Evolutionary conservation across 1,140 invertebrate species (phyloP), one percentile per base, ranked within the genome.

Genomic region (Trichomalopsis sarcophagae): DNA sequence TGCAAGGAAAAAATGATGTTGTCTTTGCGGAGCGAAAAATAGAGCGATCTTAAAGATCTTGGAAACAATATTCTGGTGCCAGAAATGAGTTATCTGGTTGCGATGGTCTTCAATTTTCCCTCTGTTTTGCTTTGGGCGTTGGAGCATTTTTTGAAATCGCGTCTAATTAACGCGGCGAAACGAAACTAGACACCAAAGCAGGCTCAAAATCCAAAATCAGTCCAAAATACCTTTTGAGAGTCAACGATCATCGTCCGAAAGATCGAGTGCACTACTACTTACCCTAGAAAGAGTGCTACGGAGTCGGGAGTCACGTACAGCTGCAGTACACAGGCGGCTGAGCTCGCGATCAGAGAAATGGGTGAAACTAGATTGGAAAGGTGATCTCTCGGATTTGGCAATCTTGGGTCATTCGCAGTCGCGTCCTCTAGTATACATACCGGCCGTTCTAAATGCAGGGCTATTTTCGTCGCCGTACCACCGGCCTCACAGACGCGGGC

Each of bases 371-470:
- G 66, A 82, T 77, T 33, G 83, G 88, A 89, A 90, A 90, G 88
- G 88, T 88, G 88, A 91, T 91, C 88, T 90, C 87, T 91, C 81
- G 66, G 7, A 89, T 89, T 91, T 92, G 89, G 89, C 90, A 91
- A 78, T 88, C 80, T 85, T 88, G 86, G 87, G 87, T 91, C 89
- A 90, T 90, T 87, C 86, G 87, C 81, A 86, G 77, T 86, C 36
- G 27, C 55, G 87, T 87, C 87, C 88, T 89, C 86, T 77, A 30
- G 17, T 71, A 77, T 85, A 81, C 89, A 87, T 89, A 91, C 88
- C 91, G 88, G 88, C 85, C 90, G 91, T 85, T 89, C 91, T 90
- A 90, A 91, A 92, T 92, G 91, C 89, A 90, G 83, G 86, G 88
- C 88, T 92, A 92, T 92, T 92, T 92, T 91, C 44, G 89, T 88